phyloP scores from a whole-genome alignment of 2,797 vertebrate species.

The Clarias pachynema region DNA sequence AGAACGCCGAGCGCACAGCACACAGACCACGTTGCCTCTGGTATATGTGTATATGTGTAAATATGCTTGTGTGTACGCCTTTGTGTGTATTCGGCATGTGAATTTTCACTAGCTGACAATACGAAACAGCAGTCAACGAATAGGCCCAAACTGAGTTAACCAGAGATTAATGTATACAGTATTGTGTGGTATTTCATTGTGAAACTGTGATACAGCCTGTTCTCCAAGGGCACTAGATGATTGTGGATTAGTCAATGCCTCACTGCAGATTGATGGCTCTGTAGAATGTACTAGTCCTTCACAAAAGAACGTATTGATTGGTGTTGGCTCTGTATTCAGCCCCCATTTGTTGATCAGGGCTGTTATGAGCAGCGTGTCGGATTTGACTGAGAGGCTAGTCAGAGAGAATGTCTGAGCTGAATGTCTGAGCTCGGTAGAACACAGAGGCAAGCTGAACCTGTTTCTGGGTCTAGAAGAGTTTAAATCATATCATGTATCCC shows the following conservation, averaged over 20 bases:
- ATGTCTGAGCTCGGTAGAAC: slow-evolving; percentile 4
- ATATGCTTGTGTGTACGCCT: slow-evolving; percentile 51
- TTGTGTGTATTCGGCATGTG: slow-evolving; percentile 55
- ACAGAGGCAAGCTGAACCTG: slow-evolving; percentile 53
- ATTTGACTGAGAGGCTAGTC: slow-evolving; percentile 62
- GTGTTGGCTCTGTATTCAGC: slow-evolving; percentile 73
- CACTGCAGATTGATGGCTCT: slow-evolving; percentile 73
- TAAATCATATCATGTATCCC: not conserved
- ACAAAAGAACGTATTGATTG: slow-evolving; percentile 77
- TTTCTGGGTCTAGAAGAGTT: not conserved
- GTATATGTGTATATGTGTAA: slow-evolving; percentile 54
- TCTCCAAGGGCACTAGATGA: slow-evolving; percentile 40
- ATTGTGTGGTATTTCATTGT: slow-evolving; percentile 57
- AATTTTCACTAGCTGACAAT: slow-evolving; percentile 61
- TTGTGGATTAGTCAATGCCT: slow-evolving; percentile 50
- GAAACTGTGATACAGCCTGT: slow-evolving; percentile 45
- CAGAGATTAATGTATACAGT: slow-evolving; percentile 52
- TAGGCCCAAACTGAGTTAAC: slow-evolving; percentile 57
- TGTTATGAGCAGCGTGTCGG: slow-evolving; percentile 62
- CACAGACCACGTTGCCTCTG: slow-evolving; percentile 60
- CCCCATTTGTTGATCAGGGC: slow-evolving; percentile 76
- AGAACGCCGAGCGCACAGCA: slow-evolving; percentile 64
- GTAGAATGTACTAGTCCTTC: slow-evolving; percentile 73
- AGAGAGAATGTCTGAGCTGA: slow-evolving; percentile 20
- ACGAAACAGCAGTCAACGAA: slow-evolving; percentile 65